Evolutionary conservation across 2,888 invertebrate genomes (phyloP).

Genomic region (Pelosia muscerda): DNA sequence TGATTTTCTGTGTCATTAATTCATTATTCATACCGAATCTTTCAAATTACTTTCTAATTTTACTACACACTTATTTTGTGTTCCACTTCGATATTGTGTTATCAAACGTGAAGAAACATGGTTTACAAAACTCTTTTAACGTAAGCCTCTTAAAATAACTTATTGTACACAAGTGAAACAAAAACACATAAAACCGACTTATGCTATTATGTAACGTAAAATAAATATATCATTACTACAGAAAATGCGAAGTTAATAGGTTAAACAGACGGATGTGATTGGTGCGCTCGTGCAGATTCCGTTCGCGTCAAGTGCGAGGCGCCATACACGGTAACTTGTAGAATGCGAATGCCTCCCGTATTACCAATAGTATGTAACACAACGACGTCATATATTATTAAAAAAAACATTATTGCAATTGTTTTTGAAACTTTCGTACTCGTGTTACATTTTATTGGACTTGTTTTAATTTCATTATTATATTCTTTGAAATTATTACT

Average conservation of each 20-base stretch:
- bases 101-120: slow-evolving; percentile 10
- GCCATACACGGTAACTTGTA: slow-evolving; percentile 75
- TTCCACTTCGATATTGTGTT: slow-evolving; percentile 15
- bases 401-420: slow-evolving; percentile 43
- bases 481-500: slow-evolving; percentile 30
- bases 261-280: slow-evolving; percentile 68
- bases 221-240: slow-evolving; percentile 39
- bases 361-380: slow-evolving; percentile 48
- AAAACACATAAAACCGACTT: slow-evolving; percentile 20
- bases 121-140: slow-evolving; percentile 1
- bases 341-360: slow-evolving; percentile 66
- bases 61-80: slow-evolving; percentile 17
- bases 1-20: slow-evolving; percentile 29
- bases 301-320: slow-evolving; percentile 64
- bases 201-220: slow-evolving; percentile 32
- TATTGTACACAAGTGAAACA: slow-evolving; percentile 3
- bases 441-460: slow-evolving; percentile 48
- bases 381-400: slow-evolving; percentile 19
- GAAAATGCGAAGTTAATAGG: slow-evolving; percentile 65
- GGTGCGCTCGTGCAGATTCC: slow-evolving; percentile 45
- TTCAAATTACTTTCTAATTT: slow-evolving; percentile 24
- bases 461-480: slow-evolving; percentile 45
- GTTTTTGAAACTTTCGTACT: slow-evolving; percentile 51
- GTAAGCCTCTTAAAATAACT: slow-evolving; percentile 1
- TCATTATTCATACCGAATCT: slow-evolving; percentile 15